phyloP scores from a whole-genome alignment of 2,113 vertebrate species.

The Thamnophis sirtalis region DNA sequence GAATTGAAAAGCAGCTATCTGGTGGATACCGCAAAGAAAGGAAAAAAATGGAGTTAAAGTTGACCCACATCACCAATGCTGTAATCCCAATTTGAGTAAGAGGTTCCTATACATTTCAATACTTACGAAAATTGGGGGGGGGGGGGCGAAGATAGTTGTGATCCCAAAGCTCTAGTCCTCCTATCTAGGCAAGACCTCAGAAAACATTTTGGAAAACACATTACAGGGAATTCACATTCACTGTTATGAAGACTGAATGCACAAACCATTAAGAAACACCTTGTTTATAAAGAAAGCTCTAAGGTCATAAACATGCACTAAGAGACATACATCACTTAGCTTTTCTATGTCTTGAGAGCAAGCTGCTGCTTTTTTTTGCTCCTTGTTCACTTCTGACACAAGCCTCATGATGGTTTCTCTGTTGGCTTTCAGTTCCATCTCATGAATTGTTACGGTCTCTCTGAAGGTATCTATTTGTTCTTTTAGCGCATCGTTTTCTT shows the following conservation, averaged over 20 bases:
- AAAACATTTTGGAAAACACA: slow-evolving; percentile 5
- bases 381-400: slow-evolving; percentile 75
- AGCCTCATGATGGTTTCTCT: slow-evolving; percentile 83
- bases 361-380: slow-evolving; percentile 69
- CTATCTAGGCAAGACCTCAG: background rate
- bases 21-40: background rate
- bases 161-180: background rate
- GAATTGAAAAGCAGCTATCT: background rate
- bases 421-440: slow-evolving; percentile 84
- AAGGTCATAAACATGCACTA: background rate
- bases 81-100: background rate
- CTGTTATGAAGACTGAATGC: background rate
- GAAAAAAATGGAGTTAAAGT: background rate
- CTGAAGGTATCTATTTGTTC: slow-evolving; percentile 70
- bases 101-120: background rate
- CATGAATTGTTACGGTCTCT: slow-evolving; percentile 73
- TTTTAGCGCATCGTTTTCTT: slow-evolving; percentile 71
- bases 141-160: background rate
- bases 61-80: background rate
- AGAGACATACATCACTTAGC: slow-evolving; percentile 70
- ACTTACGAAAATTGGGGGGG: background rate
- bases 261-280: background rate
- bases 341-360: slow-evolving; percentile 65
- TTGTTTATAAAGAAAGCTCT: background rate
- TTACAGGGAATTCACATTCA: background rate